Evolutionary conservation across 2,888 invertebrate species (phyloP).

Genomic region (Callinectes sapidus): DNA sequence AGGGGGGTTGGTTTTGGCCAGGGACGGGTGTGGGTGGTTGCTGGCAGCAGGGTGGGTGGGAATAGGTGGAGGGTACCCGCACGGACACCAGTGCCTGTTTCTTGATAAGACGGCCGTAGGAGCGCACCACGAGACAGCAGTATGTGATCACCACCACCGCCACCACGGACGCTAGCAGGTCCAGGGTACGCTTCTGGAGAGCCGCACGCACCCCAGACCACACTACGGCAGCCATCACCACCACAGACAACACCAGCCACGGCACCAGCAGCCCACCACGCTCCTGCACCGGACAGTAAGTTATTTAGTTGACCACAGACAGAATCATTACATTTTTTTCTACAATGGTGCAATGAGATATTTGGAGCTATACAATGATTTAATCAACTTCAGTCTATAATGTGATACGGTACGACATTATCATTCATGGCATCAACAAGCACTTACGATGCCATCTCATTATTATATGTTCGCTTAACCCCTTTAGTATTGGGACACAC

Average conservation of each 20-base stretch:
- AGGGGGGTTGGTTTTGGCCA: background rate
- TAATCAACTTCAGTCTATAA: too few relatives aligned
- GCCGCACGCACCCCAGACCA: slow-evolving; percentile 64
- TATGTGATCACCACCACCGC: slow-evolving; percentile 51
- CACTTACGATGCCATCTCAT: too few relatives aligned
- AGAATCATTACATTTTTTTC: too few relatives aligned
- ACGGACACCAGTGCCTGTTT: slow-evolving; percentile 52
- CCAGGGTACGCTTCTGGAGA: slow-evolving; percentile 52
- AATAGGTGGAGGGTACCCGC: slow-evolving; percentile 50
- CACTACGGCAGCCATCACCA: slow-evolving; percentile 61
- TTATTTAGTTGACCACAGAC: background rate
- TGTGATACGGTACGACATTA: too few relatives aligned
- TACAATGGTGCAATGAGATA: too few relatives aligned
- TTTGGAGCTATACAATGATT: too few relatives aligned
- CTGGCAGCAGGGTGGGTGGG: slow-evolving; percentile 36
- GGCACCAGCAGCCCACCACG: slow-evolving; percentile 67
- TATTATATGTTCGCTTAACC: background rate
- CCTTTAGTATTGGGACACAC: too few relatives aligned
- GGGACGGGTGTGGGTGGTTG: background rate
- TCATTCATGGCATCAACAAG: too few relatives aligned
- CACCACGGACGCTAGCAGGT: slow-evolving; percentile 59
- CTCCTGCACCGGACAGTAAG: slow-evolving; percentile 46
- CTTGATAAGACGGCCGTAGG: slow-evolving; percentile 54
- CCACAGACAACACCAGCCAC: slow-evolving; percentile 65
- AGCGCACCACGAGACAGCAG: slow-evolving; percentile 63